Conservation (phyloP, 2,113 vertebrate species). For the Cebus imitator region DNA sequence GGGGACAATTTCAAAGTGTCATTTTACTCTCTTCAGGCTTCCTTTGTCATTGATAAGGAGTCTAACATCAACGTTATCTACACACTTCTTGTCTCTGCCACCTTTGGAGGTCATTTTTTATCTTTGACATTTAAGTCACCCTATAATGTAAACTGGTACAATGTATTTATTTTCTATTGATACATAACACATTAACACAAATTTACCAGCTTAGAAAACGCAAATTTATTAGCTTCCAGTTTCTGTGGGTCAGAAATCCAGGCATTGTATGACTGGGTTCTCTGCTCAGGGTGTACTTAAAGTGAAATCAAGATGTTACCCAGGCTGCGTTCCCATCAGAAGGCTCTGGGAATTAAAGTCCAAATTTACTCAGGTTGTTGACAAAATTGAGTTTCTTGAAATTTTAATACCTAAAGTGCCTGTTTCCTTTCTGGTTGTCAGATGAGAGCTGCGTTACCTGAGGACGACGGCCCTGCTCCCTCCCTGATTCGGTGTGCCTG, state of each 20-base stretch:
- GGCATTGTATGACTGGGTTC: rapidly evolving
- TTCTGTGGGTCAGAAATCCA: background rate
- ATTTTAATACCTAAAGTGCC: background rate
- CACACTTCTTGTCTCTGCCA: background rate
- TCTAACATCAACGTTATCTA: background rate
- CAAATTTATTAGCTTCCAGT: background rate
- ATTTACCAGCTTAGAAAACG: background rate
- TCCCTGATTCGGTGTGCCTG: no score
- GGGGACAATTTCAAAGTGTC: background rate
- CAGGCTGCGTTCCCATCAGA: background rate
- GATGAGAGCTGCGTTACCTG: background rate
- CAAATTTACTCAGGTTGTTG: background rate
- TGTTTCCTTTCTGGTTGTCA: background rate
- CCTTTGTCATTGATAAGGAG: background rate
- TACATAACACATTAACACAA: background rate
- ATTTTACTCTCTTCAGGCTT: background rate
- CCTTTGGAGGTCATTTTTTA: background rate
- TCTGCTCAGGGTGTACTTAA: background rate
- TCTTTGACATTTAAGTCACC: background rate
- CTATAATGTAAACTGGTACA: background rate
- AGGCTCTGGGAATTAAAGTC: background rate
- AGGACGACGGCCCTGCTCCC: no score
- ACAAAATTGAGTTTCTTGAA: background rate
- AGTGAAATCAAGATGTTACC: background rate
- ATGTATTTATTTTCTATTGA: background rate